These are phyloP conservation scores for Napeogenes sylphis DNA, from an alignment of 2,888 invertebrate genomes.

Conservation along the genomic window DNA sequence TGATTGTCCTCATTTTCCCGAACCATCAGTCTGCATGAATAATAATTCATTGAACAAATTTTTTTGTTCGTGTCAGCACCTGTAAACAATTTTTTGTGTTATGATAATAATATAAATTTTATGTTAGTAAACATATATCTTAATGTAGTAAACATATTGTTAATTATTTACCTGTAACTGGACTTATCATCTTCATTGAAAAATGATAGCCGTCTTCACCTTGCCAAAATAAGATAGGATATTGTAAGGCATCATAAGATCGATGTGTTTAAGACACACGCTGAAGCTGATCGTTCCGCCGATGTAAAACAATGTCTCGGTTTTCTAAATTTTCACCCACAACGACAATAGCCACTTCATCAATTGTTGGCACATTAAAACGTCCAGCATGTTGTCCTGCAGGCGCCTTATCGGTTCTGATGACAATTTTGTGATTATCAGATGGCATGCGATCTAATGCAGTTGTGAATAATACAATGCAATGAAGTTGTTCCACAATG, in stretches of 20 bases:
- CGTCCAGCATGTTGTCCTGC: constrained; percentile 35
- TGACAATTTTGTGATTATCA: constrained; percentile 38
- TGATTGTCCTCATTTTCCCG: constrained; percentile 30
- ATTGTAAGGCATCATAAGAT: constrained; percentile 33
- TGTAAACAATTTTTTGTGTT: constrained; percentile 26
- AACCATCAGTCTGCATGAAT: constrained; percentile 33
- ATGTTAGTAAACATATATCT: constrained; percentile 21
- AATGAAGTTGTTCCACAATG: constrained; percentile 36
- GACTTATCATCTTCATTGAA: constrained; percentile 26
- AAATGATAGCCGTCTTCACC: constrained; percentile 31
- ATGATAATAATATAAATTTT: constrained; percentile 21
- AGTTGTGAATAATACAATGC: constrained; percentile 32
- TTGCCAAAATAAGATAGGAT: constrained; percentile 36
- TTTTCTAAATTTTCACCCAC: constrained; percentile 26
- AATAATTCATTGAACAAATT: constrained; percentile 31
- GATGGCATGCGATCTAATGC: constrained; percentile 38
- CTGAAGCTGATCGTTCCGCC: constrained; percentile 23
- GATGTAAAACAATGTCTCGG: constrained; percentile 31
- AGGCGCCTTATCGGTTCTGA: constrained; percentile 39
- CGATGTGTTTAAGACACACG: constrained; percentile 30
- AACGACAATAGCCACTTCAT: constrained; percentile 30
- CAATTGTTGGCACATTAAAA: constrained; percentile 38
- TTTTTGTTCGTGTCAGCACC: constrained; percentile 27
- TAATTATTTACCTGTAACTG: constrained; percentile 21
- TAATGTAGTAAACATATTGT: constrained; percentile 20